Evolutionary conservation across 2,113 vertebrate genomes (phyloP), one percentile per base, ranked within the genome.

Genomic region (Oplegnathus fasciatus): DNA sequence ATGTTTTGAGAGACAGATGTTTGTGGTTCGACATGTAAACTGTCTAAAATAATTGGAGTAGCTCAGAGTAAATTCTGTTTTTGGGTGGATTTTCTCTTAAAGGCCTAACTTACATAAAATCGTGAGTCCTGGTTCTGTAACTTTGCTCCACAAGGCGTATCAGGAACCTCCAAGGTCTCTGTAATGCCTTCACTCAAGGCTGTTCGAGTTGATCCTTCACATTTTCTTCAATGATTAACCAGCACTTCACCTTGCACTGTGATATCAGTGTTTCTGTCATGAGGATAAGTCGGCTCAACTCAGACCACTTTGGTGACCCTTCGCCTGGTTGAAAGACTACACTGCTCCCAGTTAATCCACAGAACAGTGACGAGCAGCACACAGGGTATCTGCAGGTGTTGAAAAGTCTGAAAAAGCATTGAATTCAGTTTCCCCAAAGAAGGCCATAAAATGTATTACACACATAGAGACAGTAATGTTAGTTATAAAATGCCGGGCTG

Each of bases 151-250:
- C 20, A 76, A 30, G 44, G 7, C 10, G 14, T 30, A 24, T 67
- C 46, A 26, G 55, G 10, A 10, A 5, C 8, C 15, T 44, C 20
- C 13, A 30, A 13, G 20, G 28, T 40, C 50, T 58, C 61, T 44
- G 20, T n/a, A n/a, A n/a, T n/a, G n/a, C n/a, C n/a, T n/a, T n/a
- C n/a, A n/a, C n/a, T n/a, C 10, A 17, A 42, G 30, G 61, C 58
- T 32, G 20, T 75, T 32, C n/a, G 6, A 30, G 55, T 70, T 26
- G 50, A 60, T 32, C n/a, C 37, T 81, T 67, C 60, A 81, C 24
- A 37, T 52, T 75, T 65, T 60, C 52, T 55, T 46, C 4, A 88
- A 83, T 86, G 28, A 83, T 83, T 83, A 83, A 82, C 81, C 24
- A 11, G 15, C 14, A 42, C 24, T 55, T 52, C 1, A 54, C 17